Evolutionary conservation across 2,888 invertebrate genomes (phyloP), one percentile per base, ranked within the genome.

Genomic region (Conchocele bisecta): DNA sequence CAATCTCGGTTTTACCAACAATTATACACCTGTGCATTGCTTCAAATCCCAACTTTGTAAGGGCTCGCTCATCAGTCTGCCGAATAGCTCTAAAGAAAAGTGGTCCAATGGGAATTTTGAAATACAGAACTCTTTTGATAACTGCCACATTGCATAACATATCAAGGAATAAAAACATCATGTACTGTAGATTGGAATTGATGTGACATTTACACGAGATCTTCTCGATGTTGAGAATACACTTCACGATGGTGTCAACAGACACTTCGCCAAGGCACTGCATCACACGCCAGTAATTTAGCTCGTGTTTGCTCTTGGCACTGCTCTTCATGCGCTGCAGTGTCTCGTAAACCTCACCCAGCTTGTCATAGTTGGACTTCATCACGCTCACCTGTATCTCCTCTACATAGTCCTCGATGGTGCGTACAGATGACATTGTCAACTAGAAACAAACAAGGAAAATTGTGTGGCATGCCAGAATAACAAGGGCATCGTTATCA

Each of bases 221-320:
- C 20, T 60, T 64, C 17, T 68, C 66, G 58, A 61, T 70, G 11
- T 41, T 64, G 29, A 66, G 42, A 13, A 79, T 58, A 26, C 50
- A 51, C 22, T 60, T 59, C 0, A 77, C 50, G 20, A 77, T 51
- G 20, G 29, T 56, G 41, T 81, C 77, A 1, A 67, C 57, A 9
- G 72, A 70, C 2, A 65, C 44, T 51, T 81, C 79, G 39, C 79
- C 79, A 7, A 79, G 57, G 51, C 81, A 79, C 42, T 81, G 81
- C 24, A 79, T 59, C 3, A 81, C 77, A 29, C 76, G 75, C 70
- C 75, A 79, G 46, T 77, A 81, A 59, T 79, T 81, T 6, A 77
- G 44, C 31, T 67, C 64, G 54, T 81, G 75, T 53, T 79, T 79
- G 13, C 28, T 48, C 42, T 79, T 75, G 4, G 54, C 17, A 33